phyloP scores from a whole-genome alignment of 2,113 vertebrate genomes.

The Cathartes aura region DNA sequence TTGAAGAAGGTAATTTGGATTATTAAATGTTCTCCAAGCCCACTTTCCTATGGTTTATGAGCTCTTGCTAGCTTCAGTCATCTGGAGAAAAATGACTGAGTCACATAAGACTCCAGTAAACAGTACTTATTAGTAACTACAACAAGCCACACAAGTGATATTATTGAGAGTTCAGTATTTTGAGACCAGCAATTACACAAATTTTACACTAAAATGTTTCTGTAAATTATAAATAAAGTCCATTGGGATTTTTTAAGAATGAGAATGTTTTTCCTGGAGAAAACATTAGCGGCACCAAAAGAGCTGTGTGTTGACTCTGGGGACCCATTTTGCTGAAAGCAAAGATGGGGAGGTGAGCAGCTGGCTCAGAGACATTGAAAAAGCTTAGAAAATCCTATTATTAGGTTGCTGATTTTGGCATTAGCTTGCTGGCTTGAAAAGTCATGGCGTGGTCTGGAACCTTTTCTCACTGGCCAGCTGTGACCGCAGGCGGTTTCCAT shows the following conservation, averaged over 20 bases:
- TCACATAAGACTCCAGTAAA: neutral
- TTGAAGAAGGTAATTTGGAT: neutral
- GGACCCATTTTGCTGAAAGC: neutral
- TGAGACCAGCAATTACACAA: neutral
- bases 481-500: neutral
- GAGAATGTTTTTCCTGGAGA: neutral
- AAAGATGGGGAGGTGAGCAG: neutral
- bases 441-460: neutral
- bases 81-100: neutral
- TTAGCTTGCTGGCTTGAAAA: neutral
- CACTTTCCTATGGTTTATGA: neutral
- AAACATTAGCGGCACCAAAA: neutral
- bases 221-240: neutral
- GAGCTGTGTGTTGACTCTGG: neutral
- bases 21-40: neutral
- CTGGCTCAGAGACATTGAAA: neutral
- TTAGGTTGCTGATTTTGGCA: neutral
- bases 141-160: neutral
- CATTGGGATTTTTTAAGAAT: neutral
- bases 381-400: neutral
- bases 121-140: neutral
- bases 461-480: neutral
- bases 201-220: neutral
- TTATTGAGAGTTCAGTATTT: neutral
- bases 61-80: neutral